These are phyloP conservation scores for Cheilosia vulpina DNA, from an alignment of 2,888 invertebrate genomes.

Conservation along the genomic window DNA sequence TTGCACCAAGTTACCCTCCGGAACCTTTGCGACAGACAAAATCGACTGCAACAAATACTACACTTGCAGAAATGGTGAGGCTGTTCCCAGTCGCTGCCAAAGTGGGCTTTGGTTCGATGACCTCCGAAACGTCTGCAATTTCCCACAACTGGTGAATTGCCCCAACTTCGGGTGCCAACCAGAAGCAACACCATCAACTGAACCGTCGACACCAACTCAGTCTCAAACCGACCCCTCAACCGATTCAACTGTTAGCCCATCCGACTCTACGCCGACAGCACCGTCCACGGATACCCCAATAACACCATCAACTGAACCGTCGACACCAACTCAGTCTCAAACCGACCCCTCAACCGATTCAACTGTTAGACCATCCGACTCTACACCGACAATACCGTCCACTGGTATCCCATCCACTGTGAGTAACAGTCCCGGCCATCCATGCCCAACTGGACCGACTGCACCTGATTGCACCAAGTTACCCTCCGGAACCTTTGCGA, in stretches of 20 bases:
- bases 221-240: too few relatives aligned
- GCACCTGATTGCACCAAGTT: constrained; percentile 27
- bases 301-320: too few relatives aligned
- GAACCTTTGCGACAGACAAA: constrained; percentile 5
- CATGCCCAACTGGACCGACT: constrained; percentile 21
- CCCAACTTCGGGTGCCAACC: constrained; percentile 35
- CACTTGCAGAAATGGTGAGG: constrained; percentile 1
- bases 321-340: too few relatives aligned
- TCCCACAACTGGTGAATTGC: constrained; percentile 25
- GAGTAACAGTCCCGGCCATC: not conserved
- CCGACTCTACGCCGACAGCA: too few relatives aligned
- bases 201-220: too few relatives aligned
- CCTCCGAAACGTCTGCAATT: not conserved
- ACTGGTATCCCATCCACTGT: not conserved
- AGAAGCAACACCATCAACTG: not conserved
- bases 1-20: constrained; percentile 12
- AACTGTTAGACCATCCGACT: not conserved
- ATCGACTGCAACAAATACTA: constrained; percentile 52
- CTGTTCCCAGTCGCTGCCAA: not conserved
- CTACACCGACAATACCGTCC: not conserved
- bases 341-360: not conserved
- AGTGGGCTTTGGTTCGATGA: constrained; percentile 43
- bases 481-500: not conserved
- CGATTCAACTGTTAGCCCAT: too few relatives aligned
- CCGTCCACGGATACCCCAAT: too few relatives aligned